These are phyloP conservation scores for Chamaea fasciata DNA, from an alignment of 2,113 vertebrate species.

Conservation along the genomic window DNA sequence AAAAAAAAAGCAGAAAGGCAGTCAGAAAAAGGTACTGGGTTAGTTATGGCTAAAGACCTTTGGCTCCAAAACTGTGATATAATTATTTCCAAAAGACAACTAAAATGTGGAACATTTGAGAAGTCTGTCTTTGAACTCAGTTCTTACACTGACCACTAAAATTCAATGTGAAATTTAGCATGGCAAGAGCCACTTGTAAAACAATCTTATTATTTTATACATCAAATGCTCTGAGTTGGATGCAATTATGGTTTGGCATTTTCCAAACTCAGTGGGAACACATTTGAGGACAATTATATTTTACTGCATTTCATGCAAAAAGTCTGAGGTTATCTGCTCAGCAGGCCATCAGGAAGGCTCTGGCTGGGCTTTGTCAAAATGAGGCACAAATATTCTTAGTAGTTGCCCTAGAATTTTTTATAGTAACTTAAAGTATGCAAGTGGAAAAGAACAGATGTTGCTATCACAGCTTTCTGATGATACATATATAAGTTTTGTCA, in stretches of 20 bases:
- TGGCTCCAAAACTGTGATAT: constrained; percentile 13
- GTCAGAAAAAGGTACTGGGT: constrained; percentile 9
- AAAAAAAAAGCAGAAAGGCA: constrained; percentile 18
- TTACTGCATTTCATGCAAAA: constrained; percentile 41
- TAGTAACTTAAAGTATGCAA: neutral
- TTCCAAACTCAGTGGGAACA: constrained; percentile 2
- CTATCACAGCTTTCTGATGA: neutral
- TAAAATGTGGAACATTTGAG: neutral
- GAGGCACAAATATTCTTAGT: constrained; percentile 25
- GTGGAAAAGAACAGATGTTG: neutral
- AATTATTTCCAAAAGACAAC: constrained; percentile 38
- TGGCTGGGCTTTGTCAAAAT: neutral
- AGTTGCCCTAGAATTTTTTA: neutral
- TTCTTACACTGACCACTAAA: constrained; percentile 24
- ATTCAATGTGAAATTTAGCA: constrained; percentile 40
- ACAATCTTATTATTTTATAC: constrained; percentile 21
- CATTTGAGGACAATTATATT: constrained; percentile 5
- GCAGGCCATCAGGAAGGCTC: neutral
- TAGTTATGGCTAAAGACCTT: constrained; percentile 48
- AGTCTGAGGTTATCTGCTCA: constrained; percentile 41
- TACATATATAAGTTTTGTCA: neutral
- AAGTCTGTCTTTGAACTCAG: constrained; percentile 9
- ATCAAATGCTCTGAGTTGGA: constrained; percentile 34
- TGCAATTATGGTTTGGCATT: constrained; percentile 50
- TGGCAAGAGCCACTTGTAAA: constrained; percentile 44